phyloP scores from a whole-genome alignment of 2,113 vertebrate species.

The Prunella fulvescens region DNA sequence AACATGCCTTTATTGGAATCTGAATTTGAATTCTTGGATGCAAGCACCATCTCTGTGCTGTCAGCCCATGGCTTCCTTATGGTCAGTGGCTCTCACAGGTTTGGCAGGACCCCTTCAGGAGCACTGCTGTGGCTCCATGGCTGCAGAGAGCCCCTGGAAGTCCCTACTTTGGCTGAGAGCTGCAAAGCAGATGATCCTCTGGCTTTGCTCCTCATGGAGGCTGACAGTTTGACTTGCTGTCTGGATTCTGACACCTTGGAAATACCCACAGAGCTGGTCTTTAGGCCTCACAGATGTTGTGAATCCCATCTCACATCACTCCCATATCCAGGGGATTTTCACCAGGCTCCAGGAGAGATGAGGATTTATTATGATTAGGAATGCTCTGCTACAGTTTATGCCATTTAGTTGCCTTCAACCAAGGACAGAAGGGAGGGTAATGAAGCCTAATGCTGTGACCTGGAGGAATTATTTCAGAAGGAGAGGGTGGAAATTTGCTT shows the following conservation, averaged over 20 bases:
- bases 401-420: neutral
- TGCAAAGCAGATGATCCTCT: neutral
- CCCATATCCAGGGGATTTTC: neutral
- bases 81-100: rapidly evolving
- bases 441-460: neutral
- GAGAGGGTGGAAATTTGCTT: neutral
- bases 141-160: neutral
- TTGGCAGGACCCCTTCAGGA: neutral
- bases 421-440: neutral
- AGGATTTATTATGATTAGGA: neutral
- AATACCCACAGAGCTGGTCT: neutral
- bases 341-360: neutral
- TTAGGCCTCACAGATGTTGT: neutral
- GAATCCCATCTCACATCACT: neutral
- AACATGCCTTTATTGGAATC: neutral
- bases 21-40: neutral
- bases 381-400: neutral
- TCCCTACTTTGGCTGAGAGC: neutral
- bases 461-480: neutral
- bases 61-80: neutral
- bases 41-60: neutral
- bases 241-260: neutral
- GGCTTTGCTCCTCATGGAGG: neutral
- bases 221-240: neutral
- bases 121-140: neutral